phyloP scores from a whole-genome alignment of 2,888 invertebrate genomes.

The Leptothorax acervorum region DNA sequence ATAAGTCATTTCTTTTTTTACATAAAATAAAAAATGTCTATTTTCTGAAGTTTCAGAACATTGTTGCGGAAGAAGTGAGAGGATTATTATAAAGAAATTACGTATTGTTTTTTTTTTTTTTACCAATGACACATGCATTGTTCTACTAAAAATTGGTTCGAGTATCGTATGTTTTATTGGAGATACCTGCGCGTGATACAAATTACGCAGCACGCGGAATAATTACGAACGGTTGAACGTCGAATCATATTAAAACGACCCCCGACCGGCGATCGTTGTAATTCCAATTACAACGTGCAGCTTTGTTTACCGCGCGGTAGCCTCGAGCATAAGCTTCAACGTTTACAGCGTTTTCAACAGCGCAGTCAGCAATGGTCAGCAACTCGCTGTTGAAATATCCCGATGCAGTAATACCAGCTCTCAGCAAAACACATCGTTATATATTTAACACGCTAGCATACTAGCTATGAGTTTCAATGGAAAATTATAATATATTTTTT shows the following conservation, averaged over 20 bases:
- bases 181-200: conserved; percentile 24
- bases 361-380: conserved; percentile 57
- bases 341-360: conserved; percentile 57
- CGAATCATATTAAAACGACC: conserved; percentile 58
- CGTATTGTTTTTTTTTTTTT: background rate
- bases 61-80: background rate
- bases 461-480: background rate
- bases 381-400: conserved; percentile 68
- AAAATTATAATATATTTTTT: conserved; percentile 24
- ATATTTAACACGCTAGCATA: conserved; percentile 42
- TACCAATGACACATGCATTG: background rate
- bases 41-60: background rate
- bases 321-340: conserved; percentile 48
- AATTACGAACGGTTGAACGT: conserved; percentile 56
- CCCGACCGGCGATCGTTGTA: conserved; percentile 52
- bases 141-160: conserved; percentile 48
- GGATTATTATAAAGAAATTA: background rate
- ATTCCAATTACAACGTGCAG: conserved; percentile 67
- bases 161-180: conserved; percentile 40
- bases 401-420: conserved; percentile 34
- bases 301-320: conserved; percentile 67
- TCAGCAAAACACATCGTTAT: conserved; percentile 34
- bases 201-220: conserved; percentile 60
- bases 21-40: background rate
- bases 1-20: background rate